Evolutionary conservation across 2,797 vertebrate species (phyloP), one percentile per base, ranked within the genome.

Genomic region (Streptopelia turtur): DNA sequence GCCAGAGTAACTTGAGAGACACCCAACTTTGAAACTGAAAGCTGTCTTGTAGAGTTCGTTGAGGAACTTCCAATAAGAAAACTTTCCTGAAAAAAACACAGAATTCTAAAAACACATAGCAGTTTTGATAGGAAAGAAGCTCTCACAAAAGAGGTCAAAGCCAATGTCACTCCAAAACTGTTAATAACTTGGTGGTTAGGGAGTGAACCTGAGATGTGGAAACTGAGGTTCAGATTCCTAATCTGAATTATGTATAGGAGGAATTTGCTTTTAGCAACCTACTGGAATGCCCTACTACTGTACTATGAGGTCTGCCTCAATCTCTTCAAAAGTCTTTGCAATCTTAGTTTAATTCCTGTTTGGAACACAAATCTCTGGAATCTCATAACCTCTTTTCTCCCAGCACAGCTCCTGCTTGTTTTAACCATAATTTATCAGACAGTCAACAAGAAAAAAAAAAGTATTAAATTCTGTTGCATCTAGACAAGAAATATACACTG

Each of bases 361-460:
- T 89, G 39, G 69, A 95, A 63, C 72, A 79, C 55, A 79, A 28
- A 82, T 93, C 83, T 82, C 59, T 90, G 43, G 47, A 89, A 79
- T 86, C 81, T 95, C 61, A 76, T 94, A 93, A 93, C 69, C 53
- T 90, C 79, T 87, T 83, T 86, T 57, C 74, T 70, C 69, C 15
- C 9, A 76, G 37, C 65, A 66, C 24, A 74, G 16, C 22, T 91
- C 45, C 45, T 60, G 23, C 43, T 82, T 74, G n/a, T 81, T 87
- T 60, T 60, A 88, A 47, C 55, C 69, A 35, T 74, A 92, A 84
- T 35, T 82, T 92, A 77, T 25, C 53, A 80, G 53, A 31, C 43
- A 72, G 43, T 16, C 55, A 90, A 79, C 24, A 65, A 89, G 69
- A 7, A 63, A 60, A 74, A 89, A n/a, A 11, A 16, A 52, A 18